Percentiles rank a stretch among this genome's conserved stretches.
These are phyloP conservation scores for Loris lydekkerianus DNA, from an alignment of 2,797 vertebrate species.

Conservation along the genomic window DNA sequence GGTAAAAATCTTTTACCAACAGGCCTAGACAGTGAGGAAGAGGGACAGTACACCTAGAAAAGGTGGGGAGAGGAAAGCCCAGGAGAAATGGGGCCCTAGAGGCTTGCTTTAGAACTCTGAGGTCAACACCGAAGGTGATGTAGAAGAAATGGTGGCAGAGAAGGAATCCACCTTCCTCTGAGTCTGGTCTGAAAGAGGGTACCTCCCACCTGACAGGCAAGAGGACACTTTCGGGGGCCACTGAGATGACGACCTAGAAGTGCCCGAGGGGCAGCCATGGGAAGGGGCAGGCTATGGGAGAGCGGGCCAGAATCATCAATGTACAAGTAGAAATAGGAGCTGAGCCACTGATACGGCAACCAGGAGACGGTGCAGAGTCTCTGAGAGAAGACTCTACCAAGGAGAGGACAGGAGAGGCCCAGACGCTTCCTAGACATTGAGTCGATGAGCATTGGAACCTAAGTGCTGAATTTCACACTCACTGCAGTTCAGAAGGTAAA, in stretches of 20 bases:
- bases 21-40: not conserved
- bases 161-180: not conserved
- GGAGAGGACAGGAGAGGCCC: not conserved
- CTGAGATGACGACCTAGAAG: not conserved
- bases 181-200: not conserved
- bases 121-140: not conserved
- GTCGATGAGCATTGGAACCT: not conserved
- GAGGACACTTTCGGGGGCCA: not conserved
- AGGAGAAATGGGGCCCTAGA: too few relatives aligned
- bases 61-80: not conserved
- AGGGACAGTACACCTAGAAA: not conserved
- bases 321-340: not conserved
- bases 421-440: not conserved
- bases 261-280: not conserved
- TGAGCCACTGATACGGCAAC: not conserved
- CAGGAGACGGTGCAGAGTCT: not conserved
- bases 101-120: not conserved
- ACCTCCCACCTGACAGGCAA: not conserved
- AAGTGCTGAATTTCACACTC: not conserved
- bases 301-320: not conserved
- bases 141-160: not conserved
- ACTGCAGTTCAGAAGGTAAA: not conserved
- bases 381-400: not conserved
- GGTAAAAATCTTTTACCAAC: constrained; percentile 19
- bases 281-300: not conserved